Evolutionary conservation across 2,113 vertebrate species (phyloP).

Genomic region (Lagopus muta): DNA sequence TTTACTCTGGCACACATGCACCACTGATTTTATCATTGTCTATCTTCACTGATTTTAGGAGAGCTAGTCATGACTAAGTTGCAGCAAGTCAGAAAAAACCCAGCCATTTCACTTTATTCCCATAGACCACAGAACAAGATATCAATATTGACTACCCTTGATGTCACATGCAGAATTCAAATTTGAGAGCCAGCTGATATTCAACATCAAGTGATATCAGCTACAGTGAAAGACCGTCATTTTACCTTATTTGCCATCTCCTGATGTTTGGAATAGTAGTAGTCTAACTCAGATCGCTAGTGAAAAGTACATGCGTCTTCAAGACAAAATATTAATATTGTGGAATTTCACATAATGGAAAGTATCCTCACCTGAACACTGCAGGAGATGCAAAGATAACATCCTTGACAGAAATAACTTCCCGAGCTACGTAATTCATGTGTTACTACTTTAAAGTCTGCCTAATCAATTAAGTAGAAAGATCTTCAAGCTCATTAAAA

Average conservation of each 20-base stretch:
- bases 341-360: accelerated
- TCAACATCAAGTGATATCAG: background rate
- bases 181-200: background rate
- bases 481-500: constrained; percentile 32
- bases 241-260: background rate
- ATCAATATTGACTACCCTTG: background rate
- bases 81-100: background rate
- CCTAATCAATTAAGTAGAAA: constrained; percentile 28
- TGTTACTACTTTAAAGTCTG: background rate
- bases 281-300: background rate
- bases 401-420: background rate
- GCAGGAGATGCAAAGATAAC: background rate
- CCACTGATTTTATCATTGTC: background rate
- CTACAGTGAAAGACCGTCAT: background rate
- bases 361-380: background rate
- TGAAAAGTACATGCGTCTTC: background rate
- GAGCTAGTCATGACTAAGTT: background rate
- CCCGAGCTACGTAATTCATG: background rate
- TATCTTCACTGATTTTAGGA: background rate
- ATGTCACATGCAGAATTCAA: background rate
- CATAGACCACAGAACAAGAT: background rate
- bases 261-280: background rate
- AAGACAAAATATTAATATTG: background rate
- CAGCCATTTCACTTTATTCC: background rate
- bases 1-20: background rate